Evolutionary conservation across 2,113 vertebrate species (phyloP), one percentile per base, ranked within the genome.

Genomic region (Anolis carolinensis): DNA sequence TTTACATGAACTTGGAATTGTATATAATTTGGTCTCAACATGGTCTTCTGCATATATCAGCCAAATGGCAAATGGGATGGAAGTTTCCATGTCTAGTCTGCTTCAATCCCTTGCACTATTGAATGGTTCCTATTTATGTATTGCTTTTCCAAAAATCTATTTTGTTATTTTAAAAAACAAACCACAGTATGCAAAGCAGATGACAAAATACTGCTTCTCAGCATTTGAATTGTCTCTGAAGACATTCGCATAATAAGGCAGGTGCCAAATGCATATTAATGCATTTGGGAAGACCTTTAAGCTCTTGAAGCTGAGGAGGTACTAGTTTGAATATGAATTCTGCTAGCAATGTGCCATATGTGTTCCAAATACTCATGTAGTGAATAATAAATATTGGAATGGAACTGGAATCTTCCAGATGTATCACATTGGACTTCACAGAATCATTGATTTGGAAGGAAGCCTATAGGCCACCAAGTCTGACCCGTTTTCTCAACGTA

Each of bases 111-210:
- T 72, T 52, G 27, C 10, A 36, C 1, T 81, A 75, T 30, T 68
- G 25, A 75, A 25, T 68, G 65, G 9, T 72, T 86, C 78, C 68
- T 65, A 27, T 50, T 34, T 81, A 59, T 77, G 88, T 63, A 74
- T 14, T 79, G 52, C 5, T 72, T 25, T 79, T 32, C 8, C 83
- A 70, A 65, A n/a, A 36, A 39, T 23, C 36, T 75, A 74, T 34
- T 27, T 21, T 30, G 10, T 3, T 55, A 9, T 23, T 36, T 36
- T 76, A 79, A 4, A 39, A 84, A 91, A 79, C 39, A 79, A 68
- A 79, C 21, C 0, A 7, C 1, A 11, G 16, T 23, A 72, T 30
- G 32, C 87, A 87, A 62, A 52, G 9, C 20, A 50, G 30, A 65
- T 32, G 4, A 73, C 5, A 55, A 23, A 65, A 27, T 14, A 25